Percentiles rank a stretch among this genome's conserved stretches.
phyloP scores from a whole-genome alignment of 2,113 vertebrate genomes.

The Dasyurus viverrinus region DNA sequence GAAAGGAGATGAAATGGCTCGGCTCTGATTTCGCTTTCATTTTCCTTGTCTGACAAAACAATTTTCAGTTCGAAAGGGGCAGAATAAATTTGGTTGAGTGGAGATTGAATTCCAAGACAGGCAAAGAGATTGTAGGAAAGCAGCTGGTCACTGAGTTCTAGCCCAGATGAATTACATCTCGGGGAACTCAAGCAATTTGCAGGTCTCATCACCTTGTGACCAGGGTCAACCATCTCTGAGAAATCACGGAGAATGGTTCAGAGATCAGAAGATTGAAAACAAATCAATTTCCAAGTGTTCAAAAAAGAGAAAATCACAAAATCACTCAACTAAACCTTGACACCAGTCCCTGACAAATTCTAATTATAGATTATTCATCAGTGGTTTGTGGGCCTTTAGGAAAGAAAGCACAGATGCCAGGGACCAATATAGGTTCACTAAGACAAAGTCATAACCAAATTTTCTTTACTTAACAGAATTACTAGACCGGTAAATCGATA shows the following conservation, averaged over 20 bases:
- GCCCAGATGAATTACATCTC: constrained; percentile 23
- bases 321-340: neutral
- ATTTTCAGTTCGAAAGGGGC: neutral
- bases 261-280: constrained; percentile 14
- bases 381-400: constrained; percentile 41
- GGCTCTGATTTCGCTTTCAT: neutral
- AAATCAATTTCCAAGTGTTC: constrained; percentile 20
- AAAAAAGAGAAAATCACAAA: neutral
- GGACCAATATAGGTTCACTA: constrained; percentile 24
- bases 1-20: neutral
- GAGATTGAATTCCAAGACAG: neutral
- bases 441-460: constrained; percentile 48
- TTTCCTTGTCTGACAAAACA: neutral
- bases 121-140: neutral
- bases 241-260: constrained; percentile 30
- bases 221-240: constrained; percentile 1
- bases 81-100: constrained; percentile 32
- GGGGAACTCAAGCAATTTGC: constrained; percentile 15
- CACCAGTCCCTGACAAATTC: neutral
- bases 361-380: constrained; percentile 15
- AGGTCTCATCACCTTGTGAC: constrained; percentile 13
- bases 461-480: constrained; percentile 37
- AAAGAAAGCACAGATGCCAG: neutral
- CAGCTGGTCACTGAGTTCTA: constrained; percentile 13
- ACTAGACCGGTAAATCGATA: constrained; percentile 1